Conservation (phyloP, 1,140 invertebrate species). For the Drosophila sechellia region DNA sequence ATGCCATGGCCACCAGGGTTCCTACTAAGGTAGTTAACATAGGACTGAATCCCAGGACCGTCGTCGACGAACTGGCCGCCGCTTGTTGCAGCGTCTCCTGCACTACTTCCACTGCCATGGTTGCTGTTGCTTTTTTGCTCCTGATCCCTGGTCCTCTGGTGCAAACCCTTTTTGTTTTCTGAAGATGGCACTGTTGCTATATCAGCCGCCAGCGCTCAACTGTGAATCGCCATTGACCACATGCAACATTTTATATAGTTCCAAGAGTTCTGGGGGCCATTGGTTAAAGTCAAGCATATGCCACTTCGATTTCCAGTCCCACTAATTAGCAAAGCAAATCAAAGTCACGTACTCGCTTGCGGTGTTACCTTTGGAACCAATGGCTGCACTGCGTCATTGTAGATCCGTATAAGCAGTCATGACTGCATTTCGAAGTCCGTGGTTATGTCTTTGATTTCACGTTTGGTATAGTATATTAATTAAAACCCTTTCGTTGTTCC, state of each 20-base stretch:
- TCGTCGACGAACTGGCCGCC: constrained; percentile 11
- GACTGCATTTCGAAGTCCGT: neutral
- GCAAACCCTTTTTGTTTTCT: constrained; percentile 17
- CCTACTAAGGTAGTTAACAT: constrained; percentile 68
- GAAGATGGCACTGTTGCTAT: constrained; percentile 29
- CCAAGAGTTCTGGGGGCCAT: neutral
- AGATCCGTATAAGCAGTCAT: neutral
- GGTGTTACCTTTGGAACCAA: constrained; percentile 20
- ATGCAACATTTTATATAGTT: constrained; percentile 48
- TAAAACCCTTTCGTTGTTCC: too few species aligned
- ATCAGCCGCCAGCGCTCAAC: constrained; percentile 55
- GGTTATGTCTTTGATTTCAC: neutral
- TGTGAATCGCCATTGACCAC: constrained; percentile 25
- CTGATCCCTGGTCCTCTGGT: constrained; percentile 8
- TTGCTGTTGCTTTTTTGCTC: constrained; percentile 11
- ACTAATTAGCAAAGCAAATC: constrained; percentile 66
- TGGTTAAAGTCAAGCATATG: constrained; percentile 59
- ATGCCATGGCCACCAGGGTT: constrained; percentile 49
- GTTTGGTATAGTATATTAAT: too few species aligned
- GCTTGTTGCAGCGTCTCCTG: constrained; percentile 67
- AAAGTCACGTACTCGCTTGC: constrained; percentile 45
- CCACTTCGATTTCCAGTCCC: constrained; percentile 6
- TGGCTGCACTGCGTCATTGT: constrained; percentile 33
- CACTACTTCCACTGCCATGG: constrained; percentile 75
- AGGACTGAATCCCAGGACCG: constrained; percentile 47